Conservation (phyloP, 2,888 invertebrate species). For the Drosophila rubida region DNA sequence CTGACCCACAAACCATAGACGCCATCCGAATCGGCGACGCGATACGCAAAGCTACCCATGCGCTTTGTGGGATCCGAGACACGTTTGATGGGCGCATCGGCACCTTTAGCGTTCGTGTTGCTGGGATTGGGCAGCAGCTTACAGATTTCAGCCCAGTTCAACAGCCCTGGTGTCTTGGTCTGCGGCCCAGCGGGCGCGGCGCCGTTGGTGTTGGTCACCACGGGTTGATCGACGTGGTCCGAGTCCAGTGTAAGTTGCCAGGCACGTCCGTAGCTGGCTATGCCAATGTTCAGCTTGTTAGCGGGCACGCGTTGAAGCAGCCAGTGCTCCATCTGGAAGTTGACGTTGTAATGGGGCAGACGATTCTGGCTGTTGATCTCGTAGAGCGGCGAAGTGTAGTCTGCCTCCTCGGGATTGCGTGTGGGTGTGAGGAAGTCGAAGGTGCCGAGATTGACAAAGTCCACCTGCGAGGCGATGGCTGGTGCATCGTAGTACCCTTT, state of each 20-base stretch:
- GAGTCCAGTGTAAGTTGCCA: conserved; percentile 92
- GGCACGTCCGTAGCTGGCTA: conserved; percentile 90
- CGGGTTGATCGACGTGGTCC: conserved; percentile 91
- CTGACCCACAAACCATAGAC: conserved; percentile 92
- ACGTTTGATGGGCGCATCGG: conserved; percentile 88
- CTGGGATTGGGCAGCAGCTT: conserved; percentile 89
- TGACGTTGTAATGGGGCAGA: conserved; percentile 88
- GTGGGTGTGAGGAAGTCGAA: conserved; percentile 92
- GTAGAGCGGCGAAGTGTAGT: conserved; percentile 90
- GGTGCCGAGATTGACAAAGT: conserved; percentile 91
- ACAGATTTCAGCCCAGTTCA: conserved; percentile 93
- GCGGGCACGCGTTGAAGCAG: conserved; percentile 87
- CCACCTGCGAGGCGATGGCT: conserved; percentile 89
- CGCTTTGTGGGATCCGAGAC: conserved; percentile 93
- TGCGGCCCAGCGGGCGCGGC: conserved; percentile 90
- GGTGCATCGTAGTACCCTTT: conserved; percentile 93
- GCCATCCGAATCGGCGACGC: conserved; percentile 88
- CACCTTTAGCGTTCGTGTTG: conserved; percentile 86
- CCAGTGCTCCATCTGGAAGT: conserved; percentile 89
- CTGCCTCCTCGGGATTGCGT: conserved; percentile 91
- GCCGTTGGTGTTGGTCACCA: conserved; percentile 88
- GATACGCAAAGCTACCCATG: conserved; percentile 92
- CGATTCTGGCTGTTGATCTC: conserved; percentile 89
- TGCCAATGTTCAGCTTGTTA: conserved; percentile 89
- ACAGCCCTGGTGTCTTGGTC: conserved; percentile 89